Percentiles rank a stretch among this genome's conserved stretches.
Conservation (phyloP, 2,888 invertebrate genomes). For the Ferrisia virgata region DNA sequence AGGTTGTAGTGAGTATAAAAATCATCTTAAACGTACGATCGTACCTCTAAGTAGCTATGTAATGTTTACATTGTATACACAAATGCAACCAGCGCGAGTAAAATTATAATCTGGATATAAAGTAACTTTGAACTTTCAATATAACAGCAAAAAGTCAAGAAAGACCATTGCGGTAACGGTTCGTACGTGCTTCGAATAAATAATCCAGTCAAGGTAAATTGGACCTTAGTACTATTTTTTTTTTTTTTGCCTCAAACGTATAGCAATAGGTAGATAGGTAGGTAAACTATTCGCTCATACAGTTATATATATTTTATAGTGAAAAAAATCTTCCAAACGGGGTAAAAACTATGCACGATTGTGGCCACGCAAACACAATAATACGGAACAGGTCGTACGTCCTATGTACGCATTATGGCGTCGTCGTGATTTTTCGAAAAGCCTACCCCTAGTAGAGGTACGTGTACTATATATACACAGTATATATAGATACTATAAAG, state of each 20-base stretch:
- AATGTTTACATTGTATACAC: neutral
- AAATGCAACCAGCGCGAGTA: neutral
- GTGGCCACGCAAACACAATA: neutral
- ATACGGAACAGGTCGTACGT: neutral
- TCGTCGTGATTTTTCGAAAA: neutral
- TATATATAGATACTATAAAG: no score
- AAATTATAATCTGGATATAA: conserved; percentile 3
- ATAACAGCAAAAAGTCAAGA: neutral
- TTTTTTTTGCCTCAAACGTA: neutral
- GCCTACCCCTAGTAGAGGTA: no score
- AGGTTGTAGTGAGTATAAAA: neutral
- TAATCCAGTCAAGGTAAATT: neutral
- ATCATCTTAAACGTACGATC: neutral
- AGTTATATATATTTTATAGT: neutral
- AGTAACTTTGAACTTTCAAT: conserved; percentile 23
- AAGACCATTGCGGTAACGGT: conserved; percentile 25
- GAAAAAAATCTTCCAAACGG: neutral
- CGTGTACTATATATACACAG: no score
- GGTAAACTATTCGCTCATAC: neutral
- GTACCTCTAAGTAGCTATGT: neutral
- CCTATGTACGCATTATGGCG: neutral
- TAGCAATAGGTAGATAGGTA: neutral
- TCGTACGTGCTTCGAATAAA: conserved; percentile 3
- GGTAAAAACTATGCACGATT: neutral
- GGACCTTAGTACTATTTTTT: neutral